Percentiles rank a stretch among this genome's conserved stretches.
Evolutionary conservation across 2,797 vertebrate genomes (phyloP).

Genomic region (Cryptoprocta ferox): DNA sequence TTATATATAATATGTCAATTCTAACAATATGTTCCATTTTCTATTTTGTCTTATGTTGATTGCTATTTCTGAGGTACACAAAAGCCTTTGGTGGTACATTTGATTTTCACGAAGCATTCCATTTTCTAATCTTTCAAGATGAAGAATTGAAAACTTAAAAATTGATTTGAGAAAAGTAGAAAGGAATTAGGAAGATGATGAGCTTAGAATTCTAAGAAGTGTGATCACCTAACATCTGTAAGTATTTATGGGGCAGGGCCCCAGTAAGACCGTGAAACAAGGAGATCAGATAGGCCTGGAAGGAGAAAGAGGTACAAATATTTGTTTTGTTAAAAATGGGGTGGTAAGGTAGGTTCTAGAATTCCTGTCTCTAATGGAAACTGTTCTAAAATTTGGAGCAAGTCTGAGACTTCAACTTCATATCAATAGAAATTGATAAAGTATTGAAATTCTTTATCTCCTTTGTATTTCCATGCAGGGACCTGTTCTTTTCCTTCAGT

Average conservation of each 20-base stretch:
- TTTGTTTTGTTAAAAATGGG: neutral
- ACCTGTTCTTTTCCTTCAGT: neutral
- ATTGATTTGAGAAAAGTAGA: neutral
- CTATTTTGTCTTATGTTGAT: neutral
- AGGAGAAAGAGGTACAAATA: neutral
- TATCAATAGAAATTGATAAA: neutral
- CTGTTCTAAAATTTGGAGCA: neutral
- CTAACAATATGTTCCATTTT: neutral
- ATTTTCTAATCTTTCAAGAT: neutral
- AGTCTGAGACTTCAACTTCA: neutral
- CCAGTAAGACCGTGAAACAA: neutral
- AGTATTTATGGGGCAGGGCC: neutral
- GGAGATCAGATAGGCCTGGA: neutral
- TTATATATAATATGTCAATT: neutral
- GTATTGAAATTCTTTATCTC: neutral
- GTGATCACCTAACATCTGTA: neutral
- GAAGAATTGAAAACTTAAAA: neutral
- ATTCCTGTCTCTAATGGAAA: neutral
- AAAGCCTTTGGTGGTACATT: neutral
- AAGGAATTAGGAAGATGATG: neutral
- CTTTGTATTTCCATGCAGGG: neutral
- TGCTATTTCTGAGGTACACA: neutral
- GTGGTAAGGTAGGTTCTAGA: neutral
- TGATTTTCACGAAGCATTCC: neutral
- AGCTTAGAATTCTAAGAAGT: neutral